phyloP scores from a whole-genome alignment of 53 echinoderm and acorn worm species.

The Zoroaster sp. region DNA sequence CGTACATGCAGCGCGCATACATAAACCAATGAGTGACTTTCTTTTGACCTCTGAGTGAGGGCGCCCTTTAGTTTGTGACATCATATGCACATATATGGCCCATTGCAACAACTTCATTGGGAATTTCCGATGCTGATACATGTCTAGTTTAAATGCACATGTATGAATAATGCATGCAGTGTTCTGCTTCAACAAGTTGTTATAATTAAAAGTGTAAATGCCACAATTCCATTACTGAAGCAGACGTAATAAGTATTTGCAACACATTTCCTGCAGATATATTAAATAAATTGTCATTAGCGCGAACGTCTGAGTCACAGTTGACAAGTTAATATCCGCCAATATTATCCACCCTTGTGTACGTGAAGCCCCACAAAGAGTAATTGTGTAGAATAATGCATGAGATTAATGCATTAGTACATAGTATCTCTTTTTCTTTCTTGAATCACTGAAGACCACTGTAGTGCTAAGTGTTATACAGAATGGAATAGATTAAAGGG shows the following conservation, averaged over 20 bases:
- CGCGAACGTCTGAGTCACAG: constrained; percentile 29
- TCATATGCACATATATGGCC: too few species aligned
- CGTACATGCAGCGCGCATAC: too few species aligned
- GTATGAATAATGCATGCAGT: not conserved
- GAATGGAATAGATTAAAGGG: not conserved
- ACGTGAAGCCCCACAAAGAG: constrained; percentile 9
- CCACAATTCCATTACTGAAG: not conserved
- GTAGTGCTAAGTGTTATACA: not conserved
- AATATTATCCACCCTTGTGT: constrained; percentile 15
- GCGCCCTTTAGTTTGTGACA: too few species aligned
- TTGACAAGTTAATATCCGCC: constrained; percentile 28
- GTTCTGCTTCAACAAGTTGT: not conserved
- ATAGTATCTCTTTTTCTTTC: not conserved
- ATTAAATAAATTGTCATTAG: constrained; percentile 47
- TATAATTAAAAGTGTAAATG: constrained; percentile 24
- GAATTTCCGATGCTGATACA: not conserved
- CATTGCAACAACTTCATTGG: not conserved
- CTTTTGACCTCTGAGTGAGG: too few species aligned
- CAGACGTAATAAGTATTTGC: not conserved
- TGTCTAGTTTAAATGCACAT: too few species aligned
- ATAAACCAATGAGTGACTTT: too few species aligned
- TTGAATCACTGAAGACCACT: not conserved
- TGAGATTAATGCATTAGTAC: constrained; percentile 40
- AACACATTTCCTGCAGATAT: not conserved
- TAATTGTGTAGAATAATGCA: constrained; percentile 50